Conservation (phyloP, 2,797 vertebrate genomes). For the Fistularia tabacaria region DNA sequence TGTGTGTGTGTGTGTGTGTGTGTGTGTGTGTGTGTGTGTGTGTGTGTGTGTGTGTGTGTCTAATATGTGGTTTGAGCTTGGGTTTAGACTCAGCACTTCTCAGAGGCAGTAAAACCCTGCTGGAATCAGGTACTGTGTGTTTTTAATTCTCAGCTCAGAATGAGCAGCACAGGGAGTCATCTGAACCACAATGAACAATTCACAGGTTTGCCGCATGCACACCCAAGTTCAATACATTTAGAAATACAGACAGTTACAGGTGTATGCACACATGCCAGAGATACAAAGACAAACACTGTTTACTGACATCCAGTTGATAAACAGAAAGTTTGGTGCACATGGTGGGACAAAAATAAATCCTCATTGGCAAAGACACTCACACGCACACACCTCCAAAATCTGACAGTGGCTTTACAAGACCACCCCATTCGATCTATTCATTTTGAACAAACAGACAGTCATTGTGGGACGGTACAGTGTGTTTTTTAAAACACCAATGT, state of each 20-base stretch:
- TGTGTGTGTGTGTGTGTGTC: slow-evolving; percentile 30
- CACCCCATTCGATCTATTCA: slow-evolving; percentile 58
- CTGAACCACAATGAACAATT: slow-evolving; percentile 57
- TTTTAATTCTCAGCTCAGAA: slow-evolving; percentile 55
- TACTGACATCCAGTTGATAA: slow-evolving; percentile 31
- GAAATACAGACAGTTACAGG: slow-evolving; percentile 37
- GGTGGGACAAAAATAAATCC: slow-evolving; percentile 25
- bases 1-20: slow-evolving; percentile 5
- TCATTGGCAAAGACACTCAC: slow-evolving; percentile 7
- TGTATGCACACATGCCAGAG: slow-evolving; percentile 37
- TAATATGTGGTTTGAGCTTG: slow-evolving; percentile 57
- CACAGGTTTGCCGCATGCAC: slow-evolving; percentile 12
- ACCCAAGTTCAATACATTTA: slow-evolving; percentile 9
- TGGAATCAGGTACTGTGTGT: slow-evolving; percentile 60
- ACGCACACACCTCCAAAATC: slow-evolving; percentile 21
- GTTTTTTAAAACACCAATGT: slow-evolving; percentile 71
- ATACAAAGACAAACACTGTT: slow-evolving; percentile 43
- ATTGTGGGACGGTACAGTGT: slow-evolving; percentile 65
- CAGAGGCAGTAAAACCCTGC: slow-evolving; percentile 57
- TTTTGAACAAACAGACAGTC: slow-evolving; percentile 51
- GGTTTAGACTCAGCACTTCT: slow-evolving; percentile 60
- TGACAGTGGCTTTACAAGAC: slow-evolving; percentile 57
- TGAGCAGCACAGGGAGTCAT: slow-evolving; percentile 64
- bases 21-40: slow-evolving; percentile 3
- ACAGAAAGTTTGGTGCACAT: slow-evolving; percentile 31